A percentile compares a stretch with the other conserved stretches of the same genome.
Evolutionary conservation across 2,888 invertebrate genomes (phyloP).

Genomic region (Slavum lentiscoides): DNA sequence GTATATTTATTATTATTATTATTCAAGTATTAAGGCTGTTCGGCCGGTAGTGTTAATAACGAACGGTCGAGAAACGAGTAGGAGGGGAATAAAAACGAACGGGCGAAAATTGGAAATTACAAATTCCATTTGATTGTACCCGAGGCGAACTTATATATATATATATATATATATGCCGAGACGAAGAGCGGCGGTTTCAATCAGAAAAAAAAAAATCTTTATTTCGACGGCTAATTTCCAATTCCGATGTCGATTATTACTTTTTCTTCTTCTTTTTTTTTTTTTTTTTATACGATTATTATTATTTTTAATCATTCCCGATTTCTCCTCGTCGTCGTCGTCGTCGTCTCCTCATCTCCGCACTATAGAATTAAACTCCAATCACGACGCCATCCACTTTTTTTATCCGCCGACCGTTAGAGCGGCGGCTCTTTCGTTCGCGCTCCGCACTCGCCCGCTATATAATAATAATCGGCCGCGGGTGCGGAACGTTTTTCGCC

Average conservation of each 20-base stretch:
- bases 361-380: constrained; percentile 41
- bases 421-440: no score
- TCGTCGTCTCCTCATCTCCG: neutral
- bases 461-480: constrained; percentile 46
- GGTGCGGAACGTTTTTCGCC: constrained; percentile 51
- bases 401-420: no score
- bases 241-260: constrained; percentile 53
- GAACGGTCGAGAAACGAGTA: neutral
- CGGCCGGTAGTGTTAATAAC: neutral
- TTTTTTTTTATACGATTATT: constrained; percentile 27
- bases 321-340: constrained; percentile 27
- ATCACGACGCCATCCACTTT: constrained; percentile 13
- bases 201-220: constrained; percentile 20
- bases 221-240: constrained; percentile 51
- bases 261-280: constrained; percentile 30
- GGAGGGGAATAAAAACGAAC: constrained; percentile 28
- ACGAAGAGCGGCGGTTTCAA: constrained; percentile 32
- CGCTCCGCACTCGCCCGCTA: neutral
- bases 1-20: no score
- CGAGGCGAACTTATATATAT: constrained; percentile 15
- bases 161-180: neutral
- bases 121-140: constrained; percentile 52
- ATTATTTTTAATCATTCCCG: constrained; percentile 48
- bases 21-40: neutral
- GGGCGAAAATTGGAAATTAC: constrained; percentile 51